Conservation (phyloP, 2,888 invertebrate species). For the Agrilus cyanescens region DNA sequence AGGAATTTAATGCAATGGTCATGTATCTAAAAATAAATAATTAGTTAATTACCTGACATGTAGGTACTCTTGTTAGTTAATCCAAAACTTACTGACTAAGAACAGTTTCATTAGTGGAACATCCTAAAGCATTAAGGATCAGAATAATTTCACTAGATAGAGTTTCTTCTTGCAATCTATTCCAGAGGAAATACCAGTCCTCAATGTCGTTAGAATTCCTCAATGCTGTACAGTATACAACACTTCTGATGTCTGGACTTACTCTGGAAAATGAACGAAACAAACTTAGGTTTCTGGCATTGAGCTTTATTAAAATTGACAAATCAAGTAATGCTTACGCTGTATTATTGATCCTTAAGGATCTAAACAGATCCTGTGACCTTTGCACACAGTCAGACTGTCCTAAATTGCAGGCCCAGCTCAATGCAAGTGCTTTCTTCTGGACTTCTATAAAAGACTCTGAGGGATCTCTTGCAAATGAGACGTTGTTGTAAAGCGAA, state of each 20-base stretch:
- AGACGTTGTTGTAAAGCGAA: conserved; percentile 14
- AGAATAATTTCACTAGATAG: conserved; percentile 58
- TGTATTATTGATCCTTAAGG: conserved; percentile 24
- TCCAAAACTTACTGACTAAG: conserved; percentile 40
- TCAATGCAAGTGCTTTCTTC: conserved; percentile 45
- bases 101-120: conserved; percentile 43
- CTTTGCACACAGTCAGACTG: conserved; percentile 44
- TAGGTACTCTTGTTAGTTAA: neutral
- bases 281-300: no score
- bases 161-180: conserved; percentile 41
- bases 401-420: conserved; percentile 53
- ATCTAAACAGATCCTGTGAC: conserved; percentile 32
- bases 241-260: conserved; percentile 50
- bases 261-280: conserved; percentile 32
- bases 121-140: conserved; percentile 55
- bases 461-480: conserved; percentile 11
- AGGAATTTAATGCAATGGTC: conserved; percentile 18
- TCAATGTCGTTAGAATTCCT: conserved; percentile 32
- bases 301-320: no score
- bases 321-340: conserved; percentile 18
- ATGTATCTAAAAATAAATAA: no score
- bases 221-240: conserved; percentile 66
- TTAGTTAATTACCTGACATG: no score
- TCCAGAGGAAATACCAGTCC: conserved; percentile 56
- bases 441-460: conserved; percentile 41